Percentiles rank a stretch among this genome's conserved stretches.
These are phyloP conservation scores for Perizoma affinitatum DNA, from an alignment of 2,888 invertebrate genomes.

Conservation along the genomic window DNA sequence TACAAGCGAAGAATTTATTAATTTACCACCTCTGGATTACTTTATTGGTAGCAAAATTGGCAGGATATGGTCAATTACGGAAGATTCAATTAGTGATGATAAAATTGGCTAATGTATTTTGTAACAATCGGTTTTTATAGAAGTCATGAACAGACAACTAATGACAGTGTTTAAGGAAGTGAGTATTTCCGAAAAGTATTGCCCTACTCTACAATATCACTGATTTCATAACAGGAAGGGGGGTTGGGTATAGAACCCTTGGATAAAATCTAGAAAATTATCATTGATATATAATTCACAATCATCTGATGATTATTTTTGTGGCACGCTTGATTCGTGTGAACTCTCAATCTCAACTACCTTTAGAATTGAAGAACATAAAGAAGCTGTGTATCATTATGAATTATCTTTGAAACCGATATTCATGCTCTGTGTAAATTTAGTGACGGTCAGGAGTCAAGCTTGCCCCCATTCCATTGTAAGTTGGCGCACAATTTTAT, in stretches of 20 bases:
- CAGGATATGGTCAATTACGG: constrained; percentile 72
- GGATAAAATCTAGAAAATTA: too few relatives aligned
- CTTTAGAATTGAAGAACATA: neutral
- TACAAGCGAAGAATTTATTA: constrained; percentile 30
- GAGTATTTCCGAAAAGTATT: constrained; percentile 26
- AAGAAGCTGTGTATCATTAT: constrained; percentile 3
- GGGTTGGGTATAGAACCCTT: too few relatives aligned
- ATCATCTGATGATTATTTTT: too few relatives aligned
- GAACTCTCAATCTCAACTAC: too few relatives aligned
- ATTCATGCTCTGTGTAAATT: constrained; percentile 9
- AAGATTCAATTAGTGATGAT: constrained; percentile 66
- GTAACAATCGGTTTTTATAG: constrained; percentile 30
- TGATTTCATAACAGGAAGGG: constrained; percentile 1
- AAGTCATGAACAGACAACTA: constrained; percentile 14
- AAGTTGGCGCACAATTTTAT: constrained; percentile 24
- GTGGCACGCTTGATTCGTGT: too few relatives aligned
- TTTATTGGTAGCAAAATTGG: constrained; percentile 55
- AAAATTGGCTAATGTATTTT: constrained; percentile 53
- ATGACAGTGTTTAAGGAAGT: constrained; percentile 23
- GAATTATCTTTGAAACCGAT: constrained; percentile 14
- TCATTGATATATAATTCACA: too few relatives aligned
- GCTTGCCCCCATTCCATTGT: constrained; percentile 26
- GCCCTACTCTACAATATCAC: constrained; percentile 20
- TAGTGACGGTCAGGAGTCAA: constrained; percentile 19
- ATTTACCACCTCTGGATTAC: constrained; percentile 39